Conservation (phyloP, 2,888 invertebrate genomes). For the Drosophila koepferae region DNA sequence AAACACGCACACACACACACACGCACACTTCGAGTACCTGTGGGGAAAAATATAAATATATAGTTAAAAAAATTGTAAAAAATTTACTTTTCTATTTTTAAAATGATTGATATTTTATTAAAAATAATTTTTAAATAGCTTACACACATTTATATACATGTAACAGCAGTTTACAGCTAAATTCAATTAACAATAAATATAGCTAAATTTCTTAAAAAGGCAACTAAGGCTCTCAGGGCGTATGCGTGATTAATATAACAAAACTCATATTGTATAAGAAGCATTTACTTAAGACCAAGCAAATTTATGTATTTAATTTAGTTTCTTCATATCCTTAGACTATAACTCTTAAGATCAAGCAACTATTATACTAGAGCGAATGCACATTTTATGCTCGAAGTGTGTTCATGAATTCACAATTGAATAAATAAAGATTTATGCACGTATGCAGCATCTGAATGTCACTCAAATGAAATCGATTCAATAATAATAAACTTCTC, state of each 20-base stretch:
- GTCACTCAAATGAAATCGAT: conserved; percentile 23
- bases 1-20: conserved; percentile 2
- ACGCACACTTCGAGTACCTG: conserved; percentile 20
- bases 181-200: conserved; percentile 7
- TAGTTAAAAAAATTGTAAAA: neutral
- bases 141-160: conserved; percentile 9
- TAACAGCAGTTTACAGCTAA: neutral
- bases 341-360: conserved; percentile 19
- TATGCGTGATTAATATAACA: conserved; percentile 2
- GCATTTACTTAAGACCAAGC: neutral
- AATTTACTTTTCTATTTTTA: neutral
- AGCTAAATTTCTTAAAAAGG: neutral
- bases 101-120: conserved; percentile 9
- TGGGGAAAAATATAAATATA: conserved; percentile 47
- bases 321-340: neutral
- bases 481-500: conserved; percentile 14
- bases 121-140: conserved; percentile 1
- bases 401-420: conserved; percentile 3
- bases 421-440: conserved; percentile 32
- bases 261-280: neutral
- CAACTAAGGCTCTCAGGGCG: conserved; percentile 10
- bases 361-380: conserved; percentile 30
- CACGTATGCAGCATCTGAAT: conserved; percentile 4
- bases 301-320: no score
- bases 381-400: neutral